phyloP scores from a whole-genome alignment of 53 echinoderm and acorn worm species.

The Luidia sarsii region DNA sequence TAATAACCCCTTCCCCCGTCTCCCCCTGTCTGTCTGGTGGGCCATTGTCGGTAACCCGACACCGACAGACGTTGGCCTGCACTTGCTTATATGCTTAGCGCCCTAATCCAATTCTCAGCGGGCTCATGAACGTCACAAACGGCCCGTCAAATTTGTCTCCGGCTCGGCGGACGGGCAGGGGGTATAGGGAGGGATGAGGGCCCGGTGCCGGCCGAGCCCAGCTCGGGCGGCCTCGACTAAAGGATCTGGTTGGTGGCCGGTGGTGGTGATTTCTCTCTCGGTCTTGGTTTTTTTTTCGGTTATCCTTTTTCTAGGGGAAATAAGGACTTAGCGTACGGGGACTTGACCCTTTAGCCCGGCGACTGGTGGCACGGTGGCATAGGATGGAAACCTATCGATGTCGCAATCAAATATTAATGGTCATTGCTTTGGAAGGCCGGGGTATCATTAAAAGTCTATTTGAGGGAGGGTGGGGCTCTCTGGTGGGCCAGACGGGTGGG shows the following conservation, averaged over 20 bases:
- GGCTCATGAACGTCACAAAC: slow-evolving; percentile 60
- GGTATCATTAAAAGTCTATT: slow-evolving; percentile 57
- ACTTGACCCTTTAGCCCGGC: slow-evolving; percentile 42
- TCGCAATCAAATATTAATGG: slow-evolving; percentile 41
- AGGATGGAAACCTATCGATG: neutral
- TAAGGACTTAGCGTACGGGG: slow-evolving; percentile 24
- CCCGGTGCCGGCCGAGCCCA: slow-evolving; percentile 6
- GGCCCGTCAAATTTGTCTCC: slow-evolving; percentile 30
- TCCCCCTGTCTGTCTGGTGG: too few relatives aligned
- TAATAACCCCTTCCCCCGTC: neutral
- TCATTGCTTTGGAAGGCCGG: slow-evolving; percentile 10
- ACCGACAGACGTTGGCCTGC: slow-evolving; percentile 50
- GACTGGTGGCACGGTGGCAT: slow-evolving; percentile 36
- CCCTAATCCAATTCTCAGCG: slow-evolving; percentile 39
- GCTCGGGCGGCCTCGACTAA: slow-evolving; percentile 14
- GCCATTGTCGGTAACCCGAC: slow-evolving; percentile 38
- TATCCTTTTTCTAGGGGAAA: neutral
- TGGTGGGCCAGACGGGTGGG: slow-evolving; percentile 22
- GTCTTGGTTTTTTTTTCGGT: too few relatives aligned
- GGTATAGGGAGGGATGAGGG: neutral
- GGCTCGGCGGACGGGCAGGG: neutral
- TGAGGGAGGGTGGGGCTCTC: neutral
- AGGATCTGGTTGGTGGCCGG: neutral
- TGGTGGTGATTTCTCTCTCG: too few relatives aligned
- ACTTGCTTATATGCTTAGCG: slow-evolving; percentile 58